These are phyloP conservation scores for Lerista edwardsae DNA, from an alignment of 2,797 vertebrate species.

Conservation along the genomic window DNA sequence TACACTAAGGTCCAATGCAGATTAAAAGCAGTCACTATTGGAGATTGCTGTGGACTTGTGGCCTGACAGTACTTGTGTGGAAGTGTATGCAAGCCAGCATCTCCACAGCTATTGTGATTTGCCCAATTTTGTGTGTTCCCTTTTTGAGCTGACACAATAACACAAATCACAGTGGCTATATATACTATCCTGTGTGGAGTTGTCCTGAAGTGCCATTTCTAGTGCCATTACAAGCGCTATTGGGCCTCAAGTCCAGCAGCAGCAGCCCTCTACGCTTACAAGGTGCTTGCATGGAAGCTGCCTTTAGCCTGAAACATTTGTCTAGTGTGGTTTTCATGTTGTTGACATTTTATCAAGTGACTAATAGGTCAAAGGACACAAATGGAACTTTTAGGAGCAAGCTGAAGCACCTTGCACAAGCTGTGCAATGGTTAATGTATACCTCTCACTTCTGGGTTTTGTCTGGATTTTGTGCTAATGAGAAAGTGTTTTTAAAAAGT, in stretches of 20 bases:
- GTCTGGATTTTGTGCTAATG: constrained; percentile 49
- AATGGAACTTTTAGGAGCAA: constrained; percentile 35
- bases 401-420: constrained; percentile 18
- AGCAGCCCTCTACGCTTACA: neutral
- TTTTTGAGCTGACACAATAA: too few relatives aligned
- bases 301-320: neutral
- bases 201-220: neutral
- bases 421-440: constrained; percentile 51
- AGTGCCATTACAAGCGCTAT: neutral
- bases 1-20: neutral
- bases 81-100: neutral
- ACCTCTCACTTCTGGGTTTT: constrained; percentile 62
- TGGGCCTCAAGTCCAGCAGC: neutral
- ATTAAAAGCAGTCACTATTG: neutral
- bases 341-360: neutral
- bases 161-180: neutral
- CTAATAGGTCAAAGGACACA: fast-evolving
- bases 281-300: neutral
- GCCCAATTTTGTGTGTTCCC: neutral
- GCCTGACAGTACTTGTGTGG: neutral
- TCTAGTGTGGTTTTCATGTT: neutral
- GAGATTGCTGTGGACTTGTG: neutral
- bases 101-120: neutral
- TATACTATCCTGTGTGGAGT: neutral
- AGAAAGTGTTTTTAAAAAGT: neutral